Base-by-base conservation (phyloP, 2,888 invertebrate species). In the Corbicula japonica region DNA sequence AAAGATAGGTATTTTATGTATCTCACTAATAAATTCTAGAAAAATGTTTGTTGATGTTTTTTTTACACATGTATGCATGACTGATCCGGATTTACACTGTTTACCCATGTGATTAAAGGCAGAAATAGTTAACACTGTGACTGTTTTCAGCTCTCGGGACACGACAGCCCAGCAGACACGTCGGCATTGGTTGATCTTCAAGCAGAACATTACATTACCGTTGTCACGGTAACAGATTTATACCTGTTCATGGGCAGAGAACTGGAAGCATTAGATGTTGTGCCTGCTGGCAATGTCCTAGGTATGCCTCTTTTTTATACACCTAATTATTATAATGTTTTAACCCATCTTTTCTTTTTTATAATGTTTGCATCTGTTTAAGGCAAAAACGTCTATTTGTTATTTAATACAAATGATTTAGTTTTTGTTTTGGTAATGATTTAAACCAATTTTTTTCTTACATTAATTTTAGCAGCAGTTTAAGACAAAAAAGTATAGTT, bases 191-290 rank as follows among this genome's bases (percentile, higher is more conserved):
- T 87, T 61, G 91, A 92, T 72, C 81, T 93, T 28, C 71, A 81
- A 26, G 77, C 84, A 63, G 95, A 96, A 78, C 95, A 95, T 86
- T 96, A 97, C 91, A 95, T 97, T 12, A 96, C 96, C 23, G 95
- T 94, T 34, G 86, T 90, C 38, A 87, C 83, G 2, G 95, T 99
- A 15, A 95, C 96, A 60, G 96, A 96, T 78, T 94, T 99, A 0
- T 99, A 97, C 92, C 94, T 98, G 86, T 95, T 99, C 76, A 97
- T 99, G 97, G 99, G 99, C 8, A 95, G 97, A 86, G 99, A 87
- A 89, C 93, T 99, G 69, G 96, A 97, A 92, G 92, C 94, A 0
- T 95, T 98, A 44, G 96, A 96, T 34, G 95, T 96, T 91, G 96
- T 97, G 0, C 96, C 97, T 2, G 97, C 98, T 52, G 99, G 99